A percentile compares a stretch with the other conserved stretches of the same genome.
Conservation (phyloP, 2,888 invertebrate genomes). For the Alentia gelatinosa region DNA sequence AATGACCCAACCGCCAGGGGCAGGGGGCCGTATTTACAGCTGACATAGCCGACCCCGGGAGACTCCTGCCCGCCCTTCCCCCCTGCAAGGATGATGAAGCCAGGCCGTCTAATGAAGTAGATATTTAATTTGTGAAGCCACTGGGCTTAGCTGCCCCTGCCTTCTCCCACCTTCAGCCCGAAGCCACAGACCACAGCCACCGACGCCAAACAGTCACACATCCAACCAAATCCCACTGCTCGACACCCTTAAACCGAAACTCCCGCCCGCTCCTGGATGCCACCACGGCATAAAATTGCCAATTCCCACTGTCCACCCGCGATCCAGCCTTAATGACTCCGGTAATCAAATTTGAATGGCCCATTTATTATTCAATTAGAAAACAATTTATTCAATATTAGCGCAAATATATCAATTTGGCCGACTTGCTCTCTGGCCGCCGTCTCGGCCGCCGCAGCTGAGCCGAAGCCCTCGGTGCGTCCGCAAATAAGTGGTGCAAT, state of each 20-base stretch:
- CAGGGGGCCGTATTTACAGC: constrained; percentile 11
- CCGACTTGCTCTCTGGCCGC: not conserved
- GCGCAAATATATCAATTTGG: constrained; percentile 56
- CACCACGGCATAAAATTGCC: constrained; percentile 13
- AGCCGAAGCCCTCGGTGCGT: constrained; percentile 16
- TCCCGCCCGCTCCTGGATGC: not conserved
- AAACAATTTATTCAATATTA: constrained; percentile 55
- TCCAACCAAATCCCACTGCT: too few species aligned
- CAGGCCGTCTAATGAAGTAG: constrained; percentile 14
- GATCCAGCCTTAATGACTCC: constrained; percentile 37
- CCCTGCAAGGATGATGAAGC: constrained; percentile 1
- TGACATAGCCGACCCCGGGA: constrained; percentile 24
- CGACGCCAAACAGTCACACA: too few species aligned
- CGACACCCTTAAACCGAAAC: not conserved
- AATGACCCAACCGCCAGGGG: not conserved
- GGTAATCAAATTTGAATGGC: constrained; percentile 53
- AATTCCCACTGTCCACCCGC: constrained; percentile 31
- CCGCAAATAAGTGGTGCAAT: constrained; percentile 52
- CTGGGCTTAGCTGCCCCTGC: not conserved
- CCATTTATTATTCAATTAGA: constrained; percentile 58
- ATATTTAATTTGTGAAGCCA: constrained; percentile 47
- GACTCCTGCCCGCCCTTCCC: not conserved
- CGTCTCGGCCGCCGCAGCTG: not conserved
- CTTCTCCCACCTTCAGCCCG: too few species aligned
- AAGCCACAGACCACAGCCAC: too few species aligned